Base-by-base conservation (phyloP, 30 jellyfish, hydroid and myxozoan species). In the Sanderia malayensis region DNA sequence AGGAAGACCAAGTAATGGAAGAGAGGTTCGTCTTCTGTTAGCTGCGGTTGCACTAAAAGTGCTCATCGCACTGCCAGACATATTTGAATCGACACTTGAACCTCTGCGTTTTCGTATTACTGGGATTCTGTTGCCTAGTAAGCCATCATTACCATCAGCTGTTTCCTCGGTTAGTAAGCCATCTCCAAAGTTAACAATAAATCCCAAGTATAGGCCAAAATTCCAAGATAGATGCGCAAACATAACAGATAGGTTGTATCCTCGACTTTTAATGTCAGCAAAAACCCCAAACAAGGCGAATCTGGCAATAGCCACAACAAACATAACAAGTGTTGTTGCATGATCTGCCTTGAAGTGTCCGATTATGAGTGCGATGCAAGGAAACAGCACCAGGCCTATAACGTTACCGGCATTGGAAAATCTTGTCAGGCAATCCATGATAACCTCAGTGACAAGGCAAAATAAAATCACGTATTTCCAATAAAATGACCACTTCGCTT, bases 1-100 rank as follows among this genome's bases (percentile, higher is more conserved):
- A 45, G 93, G 94, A 11, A 86, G 61, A n/a, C 97, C 97, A 20
- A 88, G 80, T 6, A 74, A 71, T 8, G 97, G 97, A 83, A 88
- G 62, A 2, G 97, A 88, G 13, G 90, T 88, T 30, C 97, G 31
- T 82, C 97, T 73, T 21, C 83, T 80, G 67, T 59, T 46, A 1
- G 86, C 87, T 25, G 86, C 33, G 41, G 77, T 62, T n/a, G n/a
- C n/a, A 21, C 76, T 62, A 46, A 67, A 61, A 2, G 87, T 19
- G 41, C 82, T 78, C 74, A 76, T 49, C 4, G n/a, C 61, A 68
- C 33, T 62, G 10, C 77, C 79, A 44, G 87, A 70, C 21, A 58
- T 72, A 0, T 75, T 59, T 37, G 86, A 66, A 22, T 86, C 96
- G 20, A 86, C 81, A 61, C 96, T 86, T 9, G 96, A 86, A 20